Conservation (phyloP, 2,113 vertebrate species). For the Sardina pilchardus region DNA sequence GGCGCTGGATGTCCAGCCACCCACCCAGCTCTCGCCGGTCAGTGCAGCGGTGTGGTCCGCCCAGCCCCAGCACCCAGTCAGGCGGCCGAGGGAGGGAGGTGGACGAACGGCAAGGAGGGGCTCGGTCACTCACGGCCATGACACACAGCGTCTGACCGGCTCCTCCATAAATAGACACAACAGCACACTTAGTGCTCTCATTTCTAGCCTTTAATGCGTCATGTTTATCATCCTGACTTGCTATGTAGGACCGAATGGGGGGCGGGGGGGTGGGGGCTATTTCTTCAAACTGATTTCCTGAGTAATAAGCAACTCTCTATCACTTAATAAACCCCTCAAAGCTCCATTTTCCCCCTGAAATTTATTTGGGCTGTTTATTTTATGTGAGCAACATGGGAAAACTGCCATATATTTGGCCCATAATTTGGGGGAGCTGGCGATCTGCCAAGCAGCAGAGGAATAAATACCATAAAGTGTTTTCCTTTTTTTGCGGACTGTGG, state of each 20-base stretch:
- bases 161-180: constrained; percentile 1
- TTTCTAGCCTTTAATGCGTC: neutral
- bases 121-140: neutral
- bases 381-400: constrained; percentile 14
- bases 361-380: constrained; percentile 13
- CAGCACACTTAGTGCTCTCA: neutral
- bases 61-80: neutral
- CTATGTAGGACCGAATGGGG: neutral
- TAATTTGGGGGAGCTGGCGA: neutral
- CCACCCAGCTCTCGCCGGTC: neutral
- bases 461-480: constrained; percentile 18
- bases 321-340: constrained; percentile 1
- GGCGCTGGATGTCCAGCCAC: neutral
- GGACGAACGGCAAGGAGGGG: neutral
- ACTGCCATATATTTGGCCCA: constrained; percentile 14
- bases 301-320: constrained; percentile 13
- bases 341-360: neutral
- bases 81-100: too few species aligned
- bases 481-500: neutral
- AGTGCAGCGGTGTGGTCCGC: neutral
- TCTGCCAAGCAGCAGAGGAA: constrained; percentile 6
- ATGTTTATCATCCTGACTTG: neutral
- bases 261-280: neutral
- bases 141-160: neutral
- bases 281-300: neutral